A percentile compares a stretch with the other conserved stretches of the same genome.
phyloP scores from a whole-genome alignment of 1,140 invertebrate genomes.

The Chrysoperla carnea region DNA sequence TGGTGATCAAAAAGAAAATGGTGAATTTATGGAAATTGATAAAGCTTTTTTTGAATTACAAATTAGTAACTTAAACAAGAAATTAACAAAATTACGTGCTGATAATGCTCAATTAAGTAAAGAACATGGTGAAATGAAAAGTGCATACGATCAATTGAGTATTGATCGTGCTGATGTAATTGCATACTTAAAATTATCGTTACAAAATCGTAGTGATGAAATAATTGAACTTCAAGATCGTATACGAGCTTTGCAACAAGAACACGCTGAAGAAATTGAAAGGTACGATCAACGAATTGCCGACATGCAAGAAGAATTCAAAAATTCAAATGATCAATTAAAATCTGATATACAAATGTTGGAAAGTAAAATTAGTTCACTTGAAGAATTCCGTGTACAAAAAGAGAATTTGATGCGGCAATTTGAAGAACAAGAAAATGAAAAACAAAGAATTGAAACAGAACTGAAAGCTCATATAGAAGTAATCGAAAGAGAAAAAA shows the following conservation, averaged over 20 bases:
- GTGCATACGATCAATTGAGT: constrained; percentile 49
- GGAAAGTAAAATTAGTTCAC: constrained; percentile 66
- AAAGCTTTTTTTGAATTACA: constrained; percentile 62
- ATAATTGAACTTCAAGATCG: constrained; percentile 60
- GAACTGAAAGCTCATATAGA: constrained; percentile 26
- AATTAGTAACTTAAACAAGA: constrained; percentile 60
- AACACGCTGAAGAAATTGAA: constrained; percentile 40
- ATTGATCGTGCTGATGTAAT: constrained; percentile 69
- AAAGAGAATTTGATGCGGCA: constrained; percentile 66
- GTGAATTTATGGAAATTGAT: constrained; percentile 31
- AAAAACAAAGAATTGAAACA: constrained; percentile 55
- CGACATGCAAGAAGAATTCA: constrained; percentile 50
- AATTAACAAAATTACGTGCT: constrained; percentile 47
- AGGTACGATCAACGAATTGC: constrained; percentile 31
- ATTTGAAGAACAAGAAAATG: constrained; percentile 58
- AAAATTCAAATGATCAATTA: constrained; percentile 64
- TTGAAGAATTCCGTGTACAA: constrained; percentile 75
- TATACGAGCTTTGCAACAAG: constrained; percentile 48
- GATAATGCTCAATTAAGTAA: constrained; percentile 55
- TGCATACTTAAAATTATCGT: constrained; percentile 53
- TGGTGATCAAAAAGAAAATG: neutral
- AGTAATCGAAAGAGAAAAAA: constrained; percentile 44
- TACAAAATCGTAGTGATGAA: constrained; percentile 56
- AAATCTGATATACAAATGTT: constrained; percentile 70
- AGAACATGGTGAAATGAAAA: constrained; percentile 43